phyloP scores from a whole-genome alignment of 2,113 vertebrate species.

The Mungos mungo region DNA sequence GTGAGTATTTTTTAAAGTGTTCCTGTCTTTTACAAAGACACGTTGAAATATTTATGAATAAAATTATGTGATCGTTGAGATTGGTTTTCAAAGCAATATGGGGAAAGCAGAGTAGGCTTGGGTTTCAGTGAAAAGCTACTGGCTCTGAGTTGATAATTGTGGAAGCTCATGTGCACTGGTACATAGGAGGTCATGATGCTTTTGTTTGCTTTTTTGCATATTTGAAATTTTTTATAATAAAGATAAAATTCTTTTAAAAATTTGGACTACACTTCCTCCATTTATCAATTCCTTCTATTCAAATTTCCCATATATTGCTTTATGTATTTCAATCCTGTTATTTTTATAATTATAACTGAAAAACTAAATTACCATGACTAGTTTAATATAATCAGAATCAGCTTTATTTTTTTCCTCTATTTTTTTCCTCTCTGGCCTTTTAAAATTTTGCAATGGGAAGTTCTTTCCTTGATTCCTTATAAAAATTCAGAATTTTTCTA shows the following conservation, averaged over 20 bases:
- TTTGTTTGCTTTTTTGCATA: neutral
- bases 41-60: neutral
- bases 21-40: neutral
- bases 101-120: neutral
- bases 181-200: neutral
- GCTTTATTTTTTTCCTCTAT: neutral
- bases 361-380: neutral
- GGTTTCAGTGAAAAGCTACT: neutral
- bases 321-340: neutral
- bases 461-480: neutral
- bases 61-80: neutral
- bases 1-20: neutral
- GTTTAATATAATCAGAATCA: neutral
- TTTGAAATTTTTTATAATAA: neutral
- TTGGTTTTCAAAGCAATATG: neutral
- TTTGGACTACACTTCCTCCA: neutral
- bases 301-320: neutral
- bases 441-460: neutral
- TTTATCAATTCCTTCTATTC: neutral
- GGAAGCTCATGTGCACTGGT: neutral
- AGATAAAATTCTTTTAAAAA: neutral
- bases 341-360: neutral
- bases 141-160: neutral
- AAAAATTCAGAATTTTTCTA: neutral
- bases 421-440: neutral